phyloP scores from a whole-genome alignment of 2,113 vertebrate species.

The Cryptomyrus ogoouensis region DNA sequence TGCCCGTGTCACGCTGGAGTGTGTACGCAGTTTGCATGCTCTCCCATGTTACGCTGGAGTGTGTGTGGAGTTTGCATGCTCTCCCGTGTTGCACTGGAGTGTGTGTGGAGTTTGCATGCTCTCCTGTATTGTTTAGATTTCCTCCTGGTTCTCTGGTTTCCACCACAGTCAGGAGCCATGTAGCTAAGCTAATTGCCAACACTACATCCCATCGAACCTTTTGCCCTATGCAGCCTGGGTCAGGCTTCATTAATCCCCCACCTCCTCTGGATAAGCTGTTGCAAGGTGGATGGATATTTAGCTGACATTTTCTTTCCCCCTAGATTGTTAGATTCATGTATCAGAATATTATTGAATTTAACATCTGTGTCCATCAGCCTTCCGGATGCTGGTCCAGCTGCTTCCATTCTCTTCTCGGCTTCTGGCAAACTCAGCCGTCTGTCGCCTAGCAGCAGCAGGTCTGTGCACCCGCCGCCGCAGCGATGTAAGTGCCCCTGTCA shows the following conservation, averaged over 20 bases:
- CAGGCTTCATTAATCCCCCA: neutral
- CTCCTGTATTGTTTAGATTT: neutral
- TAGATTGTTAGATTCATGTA: neutral
- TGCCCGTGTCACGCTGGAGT: no score
- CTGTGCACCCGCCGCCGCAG: neutral
- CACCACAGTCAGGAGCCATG: neutral
- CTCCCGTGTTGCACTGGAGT: no score
- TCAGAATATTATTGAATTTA: constrained; percentile 7
- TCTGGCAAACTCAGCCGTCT: neutral
- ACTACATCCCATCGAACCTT: neutral
- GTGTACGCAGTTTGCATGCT: no score
- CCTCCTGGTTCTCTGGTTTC: neutral
- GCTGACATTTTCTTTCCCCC: neutral
- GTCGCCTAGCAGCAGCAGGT: neutral
- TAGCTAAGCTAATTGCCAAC: neutral
- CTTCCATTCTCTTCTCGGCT: neutral
- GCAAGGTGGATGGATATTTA: neutral
- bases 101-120: no score
- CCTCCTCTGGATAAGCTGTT: neutral
- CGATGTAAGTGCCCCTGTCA: neutral
- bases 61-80: no score
- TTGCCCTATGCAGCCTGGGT: neutral
- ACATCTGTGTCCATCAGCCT: neutral
- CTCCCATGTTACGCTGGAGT: no score
- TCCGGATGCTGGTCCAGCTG: neutral